Evolutionary conservation across 1,140 invertebrate genomes (phyloP), one percentile per base, ranked within the genome.

Genomic region (Drosophila obscura): DNA sequence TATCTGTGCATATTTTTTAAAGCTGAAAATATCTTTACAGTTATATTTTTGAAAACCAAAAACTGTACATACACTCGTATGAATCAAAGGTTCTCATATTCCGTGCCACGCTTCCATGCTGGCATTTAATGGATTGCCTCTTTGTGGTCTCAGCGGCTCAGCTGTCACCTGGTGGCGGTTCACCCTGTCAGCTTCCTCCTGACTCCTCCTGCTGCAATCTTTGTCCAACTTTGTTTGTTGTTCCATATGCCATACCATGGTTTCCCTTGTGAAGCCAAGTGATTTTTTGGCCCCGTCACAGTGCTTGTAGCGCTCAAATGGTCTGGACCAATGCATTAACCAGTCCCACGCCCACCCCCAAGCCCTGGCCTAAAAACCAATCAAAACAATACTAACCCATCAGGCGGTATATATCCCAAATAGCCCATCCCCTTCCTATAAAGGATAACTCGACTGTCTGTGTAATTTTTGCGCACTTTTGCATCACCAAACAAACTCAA

Each of bases 401-500:
- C 68, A 43, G 59, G 16, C 9, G 19, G 49, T 19, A 19, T 19
- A 19, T 31, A 56, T 15, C 48, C 8, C 50, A 8, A 44, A 44
- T n/a, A 31, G 9, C 9, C 49, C 53, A 44, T 16, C 39, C 72
- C 43, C 24, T 44, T 28, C 9, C 57, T 16, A 26, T 52, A 19
- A 35, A 35, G 66, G 64, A 69, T 69, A 69, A 69, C 71, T 74
- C 43, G 62, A 53, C 59, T 76, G 66, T 87, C 82, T 82, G 75
- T 87, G 75, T 87, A 87, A 87, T 87, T 87, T 87, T 79, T 79
- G 82, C 84, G 82, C 82, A 87, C 82, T 87, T 88, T 87, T 88
- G 82, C 82, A 87, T 87, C 83, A 79, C 82, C 82, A 88, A 87
- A 88, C 82, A 87, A 87, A 87, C 82, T 87, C 82, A 87, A 87